Conservation (phyloP, 2,113 vertebrate genomes). For the Hemiprocne comata region DNA sequence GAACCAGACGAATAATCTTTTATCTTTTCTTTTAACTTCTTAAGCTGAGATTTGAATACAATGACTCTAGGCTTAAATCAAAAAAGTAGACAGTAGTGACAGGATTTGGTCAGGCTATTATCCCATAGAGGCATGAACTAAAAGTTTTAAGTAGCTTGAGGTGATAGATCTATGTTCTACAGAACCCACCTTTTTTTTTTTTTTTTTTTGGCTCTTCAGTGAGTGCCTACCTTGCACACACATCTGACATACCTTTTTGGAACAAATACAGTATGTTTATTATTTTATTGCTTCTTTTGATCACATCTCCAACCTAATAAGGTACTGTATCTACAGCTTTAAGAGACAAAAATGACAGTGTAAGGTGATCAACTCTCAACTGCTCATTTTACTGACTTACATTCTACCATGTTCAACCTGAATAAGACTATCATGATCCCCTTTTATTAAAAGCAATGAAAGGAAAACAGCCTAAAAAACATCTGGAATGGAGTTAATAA, state of each 20-base stretch:
- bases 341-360: not conserved
- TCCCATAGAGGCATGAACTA: not conserved
- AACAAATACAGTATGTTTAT: not conserved
- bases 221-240: not conserved
- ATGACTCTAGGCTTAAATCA: not conserved
- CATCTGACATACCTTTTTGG: not conserved
- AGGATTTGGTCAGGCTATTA: not conserved
- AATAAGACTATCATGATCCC: not conserved
- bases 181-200: accelerated
- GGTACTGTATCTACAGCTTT: not conserved
- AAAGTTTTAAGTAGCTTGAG: not conserved
- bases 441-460: not conserved
- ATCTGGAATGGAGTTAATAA: not conserved
- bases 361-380: not conserved
- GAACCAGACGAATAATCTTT: not conserved
- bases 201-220: not conserved
- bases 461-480: not conserved
- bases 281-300: not conserved
- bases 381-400: not conserved
- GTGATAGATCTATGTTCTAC: not conserved
- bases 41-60: not conserved
- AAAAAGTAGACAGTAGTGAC: not conserved
- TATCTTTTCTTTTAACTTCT: not conserved
- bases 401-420: not conserved
- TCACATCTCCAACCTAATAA: not conserved